Evolutionary conservation across 2,797 vertebrate genomes (phyloP).

Genomic region (Avahi laniger): DNA sequence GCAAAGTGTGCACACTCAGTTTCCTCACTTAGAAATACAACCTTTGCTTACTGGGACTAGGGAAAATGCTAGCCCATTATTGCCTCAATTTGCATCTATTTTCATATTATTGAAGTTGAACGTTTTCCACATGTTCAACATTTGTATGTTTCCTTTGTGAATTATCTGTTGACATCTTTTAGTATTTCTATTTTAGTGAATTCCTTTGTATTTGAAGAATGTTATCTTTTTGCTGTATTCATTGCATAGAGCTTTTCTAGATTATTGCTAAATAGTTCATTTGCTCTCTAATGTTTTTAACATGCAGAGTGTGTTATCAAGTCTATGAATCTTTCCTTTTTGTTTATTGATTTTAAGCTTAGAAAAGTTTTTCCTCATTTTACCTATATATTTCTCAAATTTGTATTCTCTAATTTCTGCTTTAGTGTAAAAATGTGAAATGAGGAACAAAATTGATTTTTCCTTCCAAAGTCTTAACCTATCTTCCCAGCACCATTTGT

Average conservation of each 20-base stretch:
- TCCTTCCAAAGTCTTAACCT: constrained; percentile 9
- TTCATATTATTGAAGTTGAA: constrained; percentile 35
- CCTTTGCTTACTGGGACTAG: background rate
- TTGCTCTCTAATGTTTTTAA: background rate
- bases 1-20: background rate
- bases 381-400: background rate
- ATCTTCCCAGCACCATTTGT: background rate
- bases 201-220: constrained; percentile 35
- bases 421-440: constrained; percentile 36
- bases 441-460: constrained; percentile 32
- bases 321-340: background rate
- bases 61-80: background rate
- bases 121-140: background rate
- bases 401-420: background rate
- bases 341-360: constrained; percentile 26
- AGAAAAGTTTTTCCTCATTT: background rate
- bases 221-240: background rate
- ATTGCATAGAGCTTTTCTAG: background rate
- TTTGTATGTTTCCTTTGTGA: constrained; percentile 25
- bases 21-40: background rate
- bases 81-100: constrained; percentile 54
- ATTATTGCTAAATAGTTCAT: constrained; percentile 43
- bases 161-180: constrained; percentile 22
- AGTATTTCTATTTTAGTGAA: constrained; percentile 39
- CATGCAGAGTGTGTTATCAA: background rate